Conservation (phyloP, 2,888 invertebrate genomes). For the Unio delphinus region DNA sequence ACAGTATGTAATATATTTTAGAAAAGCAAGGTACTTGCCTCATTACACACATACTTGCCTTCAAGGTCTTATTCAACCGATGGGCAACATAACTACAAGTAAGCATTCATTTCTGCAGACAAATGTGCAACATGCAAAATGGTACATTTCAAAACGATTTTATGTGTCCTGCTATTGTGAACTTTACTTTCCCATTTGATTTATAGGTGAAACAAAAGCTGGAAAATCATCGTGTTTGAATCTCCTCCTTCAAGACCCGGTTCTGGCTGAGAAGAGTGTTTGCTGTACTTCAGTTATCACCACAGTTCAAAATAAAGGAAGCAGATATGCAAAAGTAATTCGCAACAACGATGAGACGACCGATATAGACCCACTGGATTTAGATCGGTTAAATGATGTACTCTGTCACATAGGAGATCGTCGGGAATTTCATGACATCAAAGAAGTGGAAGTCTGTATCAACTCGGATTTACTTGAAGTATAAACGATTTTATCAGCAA, state of each 20-base stretch:
- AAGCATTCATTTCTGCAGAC: no score
- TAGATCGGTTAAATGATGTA: slow-evolving; percentile 12
- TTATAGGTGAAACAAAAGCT: slow-evolving; percentile 62
- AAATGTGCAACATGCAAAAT: no score
- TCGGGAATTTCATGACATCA: slow-evolving; percentile 26
- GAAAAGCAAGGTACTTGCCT: no score
- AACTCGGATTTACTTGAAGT: slow-evolving; percentile 38
- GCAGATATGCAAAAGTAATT: slow-evolving; percentile 31
- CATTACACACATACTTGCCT: not conserved
- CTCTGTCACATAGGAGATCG: slow-evolving; percentile 18
- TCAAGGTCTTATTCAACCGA: no score
- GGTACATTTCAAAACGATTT: no score
- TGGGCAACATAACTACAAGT: no score
- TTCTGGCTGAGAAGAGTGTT: slow-evolving; percentile 40
- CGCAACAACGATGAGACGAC: slow-evolving; percentile 18
- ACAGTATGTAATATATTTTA: no score
- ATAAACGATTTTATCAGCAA: not conserved
- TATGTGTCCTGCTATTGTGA: not conserved
- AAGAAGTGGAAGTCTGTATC: slow-evolving; percentile 33
- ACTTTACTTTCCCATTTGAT: not conserved
- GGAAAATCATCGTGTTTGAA: slow-evolving; percentile 65
- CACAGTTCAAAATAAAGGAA: slow-evolving; percentile 24
- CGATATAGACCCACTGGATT: slow-evolving; percentile 19
- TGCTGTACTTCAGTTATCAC: slow-evolving; percentile 60
- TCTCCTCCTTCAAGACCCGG: slow-evolving; percentile 34